Conservation (phyloP, 2,888 invertebrate species). For the Caenorhabditis sp. region DNA sequence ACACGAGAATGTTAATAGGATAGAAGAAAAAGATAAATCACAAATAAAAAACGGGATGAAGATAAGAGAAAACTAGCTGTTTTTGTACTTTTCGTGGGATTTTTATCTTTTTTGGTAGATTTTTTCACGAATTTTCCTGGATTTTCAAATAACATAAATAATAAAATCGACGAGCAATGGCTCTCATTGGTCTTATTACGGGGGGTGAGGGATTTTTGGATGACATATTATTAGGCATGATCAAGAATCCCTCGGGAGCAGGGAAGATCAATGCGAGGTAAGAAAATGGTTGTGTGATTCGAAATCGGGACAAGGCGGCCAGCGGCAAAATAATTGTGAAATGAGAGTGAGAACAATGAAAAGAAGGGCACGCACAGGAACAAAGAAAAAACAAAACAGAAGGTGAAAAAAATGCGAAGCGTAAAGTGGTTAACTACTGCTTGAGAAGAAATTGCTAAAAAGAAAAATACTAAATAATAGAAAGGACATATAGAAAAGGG, state of each 20-base stretch:
- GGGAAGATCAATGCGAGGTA: too few species aligned
- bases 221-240: too few species aligned
- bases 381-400: background rate
- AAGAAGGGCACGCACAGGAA: too few species aligned
- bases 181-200: background rate
- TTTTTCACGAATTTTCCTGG: constrained; percentile 1
- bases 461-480: background rate
- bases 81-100: background rate
- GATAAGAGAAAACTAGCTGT: background rate
- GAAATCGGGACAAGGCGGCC: too few species aligned
- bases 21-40: background rate
- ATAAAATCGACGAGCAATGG: background rate
- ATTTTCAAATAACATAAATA: background rate
- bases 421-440: background rate
- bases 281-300: too few species aligned
- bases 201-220: too few species aligned
- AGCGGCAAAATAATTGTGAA: too few species aligned
- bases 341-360: too few species aligned
- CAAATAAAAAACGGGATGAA: background rate
- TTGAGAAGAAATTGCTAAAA: background rate
- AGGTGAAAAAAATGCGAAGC: background rate
- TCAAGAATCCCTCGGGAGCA: too few species aligned
- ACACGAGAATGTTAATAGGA: background rate
- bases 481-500: background rate
- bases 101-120: background rate